Conservation (phyloP, 2,113 vertebrate species). For the Neolamprologus fasciatus region DNA sequence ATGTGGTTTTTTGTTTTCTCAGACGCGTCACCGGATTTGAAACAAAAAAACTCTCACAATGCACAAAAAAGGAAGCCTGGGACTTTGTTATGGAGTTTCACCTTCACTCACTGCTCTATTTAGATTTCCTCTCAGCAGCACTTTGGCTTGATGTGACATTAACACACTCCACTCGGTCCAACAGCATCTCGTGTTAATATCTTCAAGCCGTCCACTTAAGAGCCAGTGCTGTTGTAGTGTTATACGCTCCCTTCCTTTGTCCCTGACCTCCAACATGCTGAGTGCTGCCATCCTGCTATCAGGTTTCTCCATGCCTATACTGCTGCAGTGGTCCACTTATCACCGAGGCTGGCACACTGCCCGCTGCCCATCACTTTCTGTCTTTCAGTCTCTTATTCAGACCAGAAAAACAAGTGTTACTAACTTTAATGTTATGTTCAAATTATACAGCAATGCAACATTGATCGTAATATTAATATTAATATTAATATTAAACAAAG, state of each 20-base stretch:
- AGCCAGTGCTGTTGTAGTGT: constrained; percentile 47
- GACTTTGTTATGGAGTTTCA: not conserved
- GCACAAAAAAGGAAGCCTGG: not conserved
- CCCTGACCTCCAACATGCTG: constrained; percentile 56
- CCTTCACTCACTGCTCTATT: constrained; percentile 11
- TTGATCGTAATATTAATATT: not conserved
- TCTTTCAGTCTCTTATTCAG: constrained; percentile 4
- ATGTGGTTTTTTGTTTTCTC: not conserved
- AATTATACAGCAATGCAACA: not conserved
- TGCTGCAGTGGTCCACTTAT: constrained; percentile 66
- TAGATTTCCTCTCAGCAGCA: constrained; percentile 5
- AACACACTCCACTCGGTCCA: not conserved
- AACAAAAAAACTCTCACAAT: not conserved
- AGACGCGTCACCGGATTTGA: not conserved
- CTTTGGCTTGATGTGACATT: constrained; percentile 10
- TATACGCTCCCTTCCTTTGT: not conserved
- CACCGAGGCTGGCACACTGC: constrained; percentile 65
- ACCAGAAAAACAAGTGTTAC: not conserved
- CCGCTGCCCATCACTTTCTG: constrained; percentile 45
- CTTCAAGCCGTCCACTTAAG: constrained; percentile 47
- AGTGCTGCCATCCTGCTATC: constrained; percentile 69
- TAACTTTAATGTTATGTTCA: not conserved
- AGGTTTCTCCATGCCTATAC: constrained; percentile 52
- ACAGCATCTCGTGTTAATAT: constrained; percentile 33
- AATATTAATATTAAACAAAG: not conserved